phyloP scores from a whole-genome alignment of 2,797 vertebrate genomes.

The Lutjanus argentimaculatus region DNA sequence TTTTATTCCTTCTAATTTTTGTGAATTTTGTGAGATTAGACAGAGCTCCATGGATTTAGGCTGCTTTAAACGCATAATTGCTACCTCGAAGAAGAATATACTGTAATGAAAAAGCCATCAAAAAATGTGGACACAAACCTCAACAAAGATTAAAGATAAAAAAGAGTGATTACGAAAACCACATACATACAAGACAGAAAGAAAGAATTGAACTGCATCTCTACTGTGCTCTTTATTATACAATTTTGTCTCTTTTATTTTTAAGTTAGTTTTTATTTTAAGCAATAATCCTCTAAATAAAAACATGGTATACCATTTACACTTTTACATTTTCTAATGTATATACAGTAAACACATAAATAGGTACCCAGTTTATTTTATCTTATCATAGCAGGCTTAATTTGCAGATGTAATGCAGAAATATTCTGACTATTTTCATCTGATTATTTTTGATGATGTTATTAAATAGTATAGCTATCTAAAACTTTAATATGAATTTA shows the following conservation, averaged over 20 bases:
- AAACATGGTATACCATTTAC: too few relatives aligned
- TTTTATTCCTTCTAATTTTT: slow-evolving; percentile 30
- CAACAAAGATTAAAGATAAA: slow-evolving; percentile 22
- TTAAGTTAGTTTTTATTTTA: too few relatives aligned
- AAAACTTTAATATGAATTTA: background rate
- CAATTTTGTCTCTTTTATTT: background rate
- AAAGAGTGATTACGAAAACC: slow-evolving; percentile 9
- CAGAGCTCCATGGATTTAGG: background rate
- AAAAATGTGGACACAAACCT: slow-evolving; percentile 23
- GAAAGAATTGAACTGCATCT: background rate
- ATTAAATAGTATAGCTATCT: background rate
- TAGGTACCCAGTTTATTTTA: background rate
- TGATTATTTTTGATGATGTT: background rate
- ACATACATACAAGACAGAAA: slow-evolving; percentile 9
- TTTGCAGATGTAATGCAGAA: background rate
- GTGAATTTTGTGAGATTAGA: slow-evolving; percentile 38
- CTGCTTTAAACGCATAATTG: slow-evolving; percentile 16
- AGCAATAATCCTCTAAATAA: too few relatives aligned
- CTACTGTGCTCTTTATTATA: background rate
- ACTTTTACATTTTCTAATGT: background rate
- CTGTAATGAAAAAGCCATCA: slow-evolving; percentile 34
- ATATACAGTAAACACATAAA: background rate
- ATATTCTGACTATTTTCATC: background rate
- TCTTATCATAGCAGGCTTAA: background rate
- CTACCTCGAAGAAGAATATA: slow-evolving; percentile 16